Evolutionary conservation across 1,140 invertebrate genomes (phyloP), one percentile per base, ranked within the genome.

Genomic region (Lucilia sericata): DNA sequence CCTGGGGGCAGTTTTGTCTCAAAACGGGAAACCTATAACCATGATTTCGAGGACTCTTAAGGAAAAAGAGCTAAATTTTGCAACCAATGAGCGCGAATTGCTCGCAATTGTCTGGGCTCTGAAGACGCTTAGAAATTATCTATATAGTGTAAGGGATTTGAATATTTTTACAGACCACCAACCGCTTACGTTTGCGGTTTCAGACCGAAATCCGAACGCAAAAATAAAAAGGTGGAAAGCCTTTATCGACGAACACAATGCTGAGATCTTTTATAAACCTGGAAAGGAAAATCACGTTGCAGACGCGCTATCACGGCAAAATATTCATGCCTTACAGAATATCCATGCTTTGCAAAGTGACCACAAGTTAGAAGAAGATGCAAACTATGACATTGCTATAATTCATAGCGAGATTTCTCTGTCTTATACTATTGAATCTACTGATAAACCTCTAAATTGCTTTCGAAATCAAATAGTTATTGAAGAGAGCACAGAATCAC

Each of bases 81-180:
- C 84, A 87, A 90, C 36, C 93, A 92, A 87, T n/a, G 82, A 85
- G 49, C 36, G 82, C 21, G 82, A 85, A 76, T 34, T 85, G 42
- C 34, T 85, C 8, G 82, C 84, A 10, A 85, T 84, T 30, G 78
- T 84, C 7, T 85, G 82, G 82, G 65, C 85, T 17, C n/a, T 84
- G 47, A 36, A 82, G 86, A 86, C 12, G 21, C 34, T 85, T 13
- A 30, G 85, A 75, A 25, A 84, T 82, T 85, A 85, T 51, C 84
- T 94, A 3, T 91, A 90, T 84, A 91, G 91, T 42, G 51, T 76
- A 19, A 89, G 83, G 82, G 87, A 91, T 49, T 92, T 94, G 83
- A 90, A 85, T 34, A 91, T 93, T 7, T 85, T 90, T 25, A 93
- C 92, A 0, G 93, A 94, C 84, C 92, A 93, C 82, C 90, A 91